These are phyloP conservation scores for Pagetopsis macropterus DNA, from an alignment of 2,797 vertebrate genomes.

Conservation along the genomic window DNA sequence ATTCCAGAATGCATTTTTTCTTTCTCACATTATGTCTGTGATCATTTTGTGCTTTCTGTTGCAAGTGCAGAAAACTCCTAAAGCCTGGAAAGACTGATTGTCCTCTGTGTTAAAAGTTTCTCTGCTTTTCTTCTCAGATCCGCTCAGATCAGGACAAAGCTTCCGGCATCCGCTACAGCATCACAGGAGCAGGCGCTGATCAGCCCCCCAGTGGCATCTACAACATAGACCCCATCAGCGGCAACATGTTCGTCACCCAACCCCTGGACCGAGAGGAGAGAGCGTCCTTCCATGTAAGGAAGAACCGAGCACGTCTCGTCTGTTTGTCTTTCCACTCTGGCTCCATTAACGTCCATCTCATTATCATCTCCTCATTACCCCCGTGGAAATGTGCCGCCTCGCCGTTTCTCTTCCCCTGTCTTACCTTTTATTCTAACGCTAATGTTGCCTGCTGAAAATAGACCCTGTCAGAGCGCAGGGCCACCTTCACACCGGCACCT, in stretches of 20 bases:
- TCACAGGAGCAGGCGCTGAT: constrained; percentile 96
- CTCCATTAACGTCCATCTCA: constrained; percentile 42
- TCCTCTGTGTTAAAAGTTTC: constrained; percentile 32
- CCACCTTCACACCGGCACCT: constrained; percentile 34
- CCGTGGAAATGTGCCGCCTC: constrained; percentile 24
- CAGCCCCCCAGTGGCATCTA: constrained; percentile 97
- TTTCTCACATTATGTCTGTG: constrained; percentile 23
- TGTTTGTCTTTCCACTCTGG: constrained; percentile 23
- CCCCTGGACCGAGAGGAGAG: constrained; percentile 96
- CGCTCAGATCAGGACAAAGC: constrained; percentile 98
- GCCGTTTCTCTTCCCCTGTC: constrained; percentile 16
- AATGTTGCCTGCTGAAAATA: constrained; percentile 32
- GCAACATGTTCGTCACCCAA: constrained; percentile 96
- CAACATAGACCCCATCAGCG: constrained; percentile 95
- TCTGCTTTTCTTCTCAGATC: constrained; percentile 84
- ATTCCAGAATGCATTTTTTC: constrained; percentile 14
- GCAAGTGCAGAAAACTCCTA: constrained; percentile 4
- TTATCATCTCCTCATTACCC: constrained; percentile 54
- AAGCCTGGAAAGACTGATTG: not conserved
- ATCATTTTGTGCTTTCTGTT: constrained; percentile 33
- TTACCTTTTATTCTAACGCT: constrained; percentile 34
- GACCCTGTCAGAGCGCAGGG: constrained; percentile 15
- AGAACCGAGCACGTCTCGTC: constrained; percentile 12
- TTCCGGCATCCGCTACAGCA: constrained; percentile 96
- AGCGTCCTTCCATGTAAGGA: constrained; percentile 95